Percentiles rank a stretch among this genome's conserved stretches.
phyloP scores from a whole-genome alignment of 53 echinoderm and acorn worm genomes.

The Holothuria leucospilota region DNA sequence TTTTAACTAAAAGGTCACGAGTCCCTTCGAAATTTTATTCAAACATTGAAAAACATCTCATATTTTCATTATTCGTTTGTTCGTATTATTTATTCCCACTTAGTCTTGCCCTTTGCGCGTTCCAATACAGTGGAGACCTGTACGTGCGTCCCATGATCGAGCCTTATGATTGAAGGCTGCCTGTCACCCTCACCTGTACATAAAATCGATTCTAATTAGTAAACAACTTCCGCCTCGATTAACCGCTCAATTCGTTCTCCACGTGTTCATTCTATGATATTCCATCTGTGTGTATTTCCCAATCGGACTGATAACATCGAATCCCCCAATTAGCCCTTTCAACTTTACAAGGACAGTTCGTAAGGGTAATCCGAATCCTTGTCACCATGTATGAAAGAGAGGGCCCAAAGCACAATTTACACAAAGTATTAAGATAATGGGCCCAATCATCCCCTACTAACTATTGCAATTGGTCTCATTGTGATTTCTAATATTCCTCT shows the following conservation, averaged over 20 bases:
- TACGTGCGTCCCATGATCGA: no score
- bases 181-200: conserved; percentile 15
- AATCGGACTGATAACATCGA: no score
- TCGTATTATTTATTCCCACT: no score
- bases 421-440: conserved; percentile 47
- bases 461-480: conserved; percentile 14
- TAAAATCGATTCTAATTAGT: conserved; percentile 46
- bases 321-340: conserved; percentile 19
- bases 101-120: no score
- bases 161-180: conserved; percentile 38
- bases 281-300: no score
- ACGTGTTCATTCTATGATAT: no score
- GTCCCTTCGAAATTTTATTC: no score
- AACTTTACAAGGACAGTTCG: conserved; percentile 26
- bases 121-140: no score
- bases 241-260: conserved; percentile 31
- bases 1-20: no score
- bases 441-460: conserved; percentile 19
- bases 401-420: conserved; percentile 37
- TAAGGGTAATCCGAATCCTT: conserved; percentile 5
- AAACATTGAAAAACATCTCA: no score
- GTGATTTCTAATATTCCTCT: conserved; percentile 1
- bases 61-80: no score
- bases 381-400: conserved; percentile 25
- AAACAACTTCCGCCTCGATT: conserved; percentile 50